Base-by-base conservation (phyloP, 2,888 invertebrate species). In the Blastobasis adustella region DNA sequence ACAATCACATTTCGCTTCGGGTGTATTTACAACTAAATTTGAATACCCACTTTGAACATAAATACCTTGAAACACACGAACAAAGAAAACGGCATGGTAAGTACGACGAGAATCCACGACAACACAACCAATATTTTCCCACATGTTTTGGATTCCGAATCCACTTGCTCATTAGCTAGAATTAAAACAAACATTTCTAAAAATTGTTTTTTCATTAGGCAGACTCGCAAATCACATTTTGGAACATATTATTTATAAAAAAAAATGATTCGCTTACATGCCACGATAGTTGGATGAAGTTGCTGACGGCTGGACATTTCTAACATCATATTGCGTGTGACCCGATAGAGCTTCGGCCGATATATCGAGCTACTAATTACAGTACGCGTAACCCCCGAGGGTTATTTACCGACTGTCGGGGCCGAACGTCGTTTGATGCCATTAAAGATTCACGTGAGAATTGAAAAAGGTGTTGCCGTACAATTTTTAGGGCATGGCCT, bases 1-100 rank as follows among this genome's bases (percentile, higher is more conserved):
- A 23, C 23, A 23, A 23, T 23, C 23, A 23, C 23, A 23, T 23
- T 23, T 23, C 23, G 23, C 23, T 23, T 23, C 3, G 23, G 23
- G 23, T 23, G 23, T 23, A 23, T 23, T 23, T 23, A 23, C 23
- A 23, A 23, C 23, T 23, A 2, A 23, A 23, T 23, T 23, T 23
- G 23, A 23, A 23, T 23, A 23, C 23, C 23, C 1, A 23, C 23
- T 23, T 23, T 23, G 3, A 23, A 23, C 23, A 23, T 23, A 23
- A 23, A 23, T 90, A 97, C 97, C 94, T 98, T 98, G 76, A 98
- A 96, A 78, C 97, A 97, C 53, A 98, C 91, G 77, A 97, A 93
- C 5, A 98, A 90, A 0, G 97, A 97, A 69, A 98, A 95, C 0
- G 98, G 98, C 92, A 98, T 93, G 1, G 98, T 97, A 42, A 95